Conservation (phyloP, 2,888 invertebrate species). For the Camponotus fellah region DNA sequence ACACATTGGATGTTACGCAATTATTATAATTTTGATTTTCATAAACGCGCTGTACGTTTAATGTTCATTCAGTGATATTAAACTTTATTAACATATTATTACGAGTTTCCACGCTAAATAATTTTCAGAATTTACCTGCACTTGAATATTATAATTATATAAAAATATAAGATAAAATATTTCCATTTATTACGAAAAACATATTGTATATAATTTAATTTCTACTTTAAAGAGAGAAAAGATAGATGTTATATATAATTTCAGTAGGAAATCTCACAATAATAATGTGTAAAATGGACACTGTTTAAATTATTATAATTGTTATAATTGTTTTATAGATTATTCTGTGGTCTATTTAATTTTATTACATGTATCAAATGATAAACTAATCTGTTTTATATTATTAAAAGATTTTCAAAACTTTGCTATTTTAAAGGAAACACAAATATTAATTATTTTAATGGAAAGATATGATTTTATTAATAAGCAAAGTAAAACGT, state of each 20-base stretch:
- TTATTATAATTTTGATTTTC: conserved; percentile 35
- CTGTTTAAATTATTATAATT: background rate
- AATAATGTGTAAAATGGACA: background rate
- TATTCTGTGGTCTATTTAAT: background rate
- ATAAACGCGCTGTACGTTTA: background rate
- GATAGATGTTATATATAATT: background rate
- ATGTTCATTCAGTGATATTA: conserved; percentile 5
- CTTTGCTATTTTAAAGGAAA: background rate
- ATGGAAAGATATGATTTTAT: background rate
- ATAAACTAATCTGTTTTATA: background rate
- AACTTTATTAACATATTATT: conserved; percentile 43
- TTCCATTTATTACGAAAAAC: background rate
- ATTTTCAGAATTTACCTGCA: conserved; percentile 10
- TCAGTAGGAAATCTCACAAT: background rate
- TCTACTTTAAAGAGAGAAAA: background rate
- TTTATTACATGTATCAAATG: background rate
- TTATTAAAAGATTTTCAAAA: background rate
- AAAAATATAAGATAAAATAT: conserved; percentile 22
- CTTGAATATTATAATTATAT: conserved; percentile 13
- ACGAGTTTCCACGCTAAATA: background rate
- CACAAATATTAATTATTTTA: conserved; percentile 11
- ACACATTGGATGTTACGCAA: background rate
- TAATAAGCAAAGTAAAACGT: background rate
- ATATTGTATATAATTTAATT: conserved; percentile 9
- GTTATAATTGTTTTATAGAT: background rate